A percentile compares a stretch with the other conserved stretches of the same genome.
Evolutionary conservation across 2,797 vertebrate species (phyloP).

Genomic region (Carapus acus): DNA sequence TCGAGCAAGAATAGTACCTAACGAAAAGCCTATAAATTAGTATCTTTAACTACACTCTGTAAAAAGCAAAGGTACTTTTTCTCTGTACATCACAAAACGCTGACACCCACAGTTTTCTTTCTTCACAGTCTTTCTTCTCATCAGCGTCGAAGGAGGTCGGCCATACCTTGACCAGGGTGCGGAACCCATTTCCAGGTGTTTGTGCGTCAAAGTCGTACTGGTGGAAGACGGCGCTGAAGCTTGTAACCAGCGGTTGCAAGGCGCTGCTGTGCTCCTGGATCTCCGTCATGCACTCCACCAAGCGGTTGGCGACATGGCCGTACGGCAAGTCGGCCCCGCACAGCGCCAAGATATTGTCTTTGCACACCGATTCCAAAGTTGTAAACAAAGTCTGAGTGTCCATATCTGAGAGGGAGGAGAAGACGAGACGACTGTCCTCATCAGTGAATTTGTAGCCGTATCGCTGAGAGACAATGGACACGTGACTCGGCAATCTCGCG

Average conservation of each 20-base stretch:
- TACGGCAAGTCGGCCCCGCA: conserved; percentile 32
- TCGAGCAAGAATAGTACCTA: too few relatives aligned
- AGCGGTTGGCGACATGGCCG: conserved; percentile 43
- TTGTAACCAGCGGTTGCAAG: conserved; percentile 57
- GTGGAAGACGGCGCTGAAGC: conserved; percentile 65
- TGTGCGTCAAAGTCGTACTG: conserved; percentile 70
- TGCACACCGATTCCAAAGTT: conserved; percentile 60
- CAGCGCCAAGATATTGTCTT: conserved; percentile 54
- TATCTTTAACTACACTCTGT: too few relatives aligned
- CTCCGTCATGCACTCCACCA: conserved; percentile 51
- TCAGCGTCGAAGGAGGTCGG: too few relatives aligned
- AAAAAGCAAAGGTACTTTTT: too few relatives aligned
- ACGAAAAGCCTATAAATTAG: too few relatives aligned
- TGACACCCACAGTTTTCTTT: too few relatives aligned
- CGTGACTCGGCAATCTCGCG: conserved; percentile 34
- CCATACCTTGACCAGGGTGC: conserved; percentile 73
- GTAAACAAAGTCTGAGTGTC: conserved; percentile 61
- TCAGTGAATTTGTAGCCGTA: not conserved
- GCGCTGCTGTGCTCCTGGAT: conserved; percentile 66
- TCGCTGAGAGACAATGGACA: conserved; percentile 8
- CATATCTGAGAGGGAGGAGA: conserved; percentile 53
- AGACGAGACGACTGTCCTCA: conserved; percentile 8
- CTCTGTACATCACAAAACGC: too few relatives aligned
- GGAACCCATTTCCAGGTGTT: conserved; percentile 75
- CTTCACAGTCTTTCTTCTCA: too few relatives aligned